Evolutionary conservation across 1,140 invertebrate genomes (phyloP).

Genomic region (Cydia strobilella): DNA sequence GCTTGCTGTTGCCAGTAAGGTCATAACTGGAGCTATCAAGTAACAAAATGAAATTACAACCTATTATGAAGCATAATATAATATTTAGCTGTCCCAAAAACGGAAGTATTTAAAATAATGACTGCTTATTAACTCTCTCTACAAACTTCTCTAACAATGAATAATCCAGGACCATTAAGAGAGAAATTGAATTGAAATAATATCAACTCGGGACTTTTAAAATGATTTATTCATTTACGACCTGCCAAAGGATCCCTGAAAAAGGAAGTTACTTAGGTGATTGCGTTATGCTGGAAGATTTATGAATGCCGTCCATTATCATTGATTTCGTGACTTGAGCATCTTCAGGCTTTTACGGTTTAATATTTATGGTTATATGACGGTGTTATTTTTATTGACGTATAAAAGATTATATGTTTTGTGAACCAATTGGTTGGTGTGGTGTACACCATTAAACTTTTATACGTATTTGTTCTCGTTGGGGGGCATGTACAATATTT

Average conservation of each 20-base stretch:
- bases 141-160: background rate
- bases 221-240: background rate
- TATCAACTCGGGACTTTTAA: background rate
- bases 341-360: conserved; percentile 5
- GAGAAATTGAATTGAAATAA: background rate
- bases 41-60: too few species aligned
- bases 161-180: background rate
- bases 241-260: conserved; percentile 7
- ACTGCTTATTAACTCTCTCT: too few species aligned
- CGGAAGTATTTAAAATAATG: background rate
- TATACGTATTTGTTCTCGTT: background rate
- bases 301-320: conserved; percentile 18
- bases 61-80: too few species aligned
- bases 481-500: background rate
- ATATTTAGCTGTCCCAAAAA: background rate
- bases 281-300: conserved; percentile 26
- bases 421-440: background rate
- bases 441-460: background rate
- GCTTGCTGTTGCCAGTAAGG: too few species aligned
- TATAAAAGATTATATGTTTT: background rate
- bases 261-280: conserved; percentile 26
- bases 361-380: background rate
- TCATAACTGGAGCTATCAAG: too few species aligned
- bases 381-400: background rate
- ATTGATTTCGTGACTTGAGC: conserved; percentile 6